Percentiles rank a stretch among this genome's conserved stretches.
Evolutionary conservation across 2,113 vertebrate genomes (phyloP).

Genomic region (Suncus etruscus): DNA sequence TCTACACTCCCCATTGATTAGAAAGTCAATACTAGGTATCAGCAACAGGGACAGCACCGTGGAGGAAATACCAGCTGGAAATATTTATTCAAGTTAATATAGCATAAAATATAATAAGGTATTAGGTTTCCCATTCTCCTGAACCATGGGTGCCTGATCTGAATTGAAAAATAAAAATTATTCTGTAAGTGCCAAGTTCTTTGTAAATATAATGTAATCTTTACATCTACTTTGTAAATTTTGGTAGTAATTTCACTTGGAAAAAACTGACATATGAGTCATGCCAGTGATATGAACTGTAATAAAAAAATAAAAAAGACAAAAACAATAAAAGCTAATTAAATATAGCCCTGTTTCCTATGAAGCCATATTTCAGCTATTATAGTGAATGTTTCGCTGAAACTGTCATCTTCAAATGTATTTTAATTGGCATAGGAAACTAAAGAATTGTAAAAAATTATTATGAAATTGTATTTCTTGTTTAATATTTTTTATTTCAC

Average conservation of each 20-base stretch:
- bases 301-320: conserved; percentile 73
- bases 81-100: conserved; percentile 86
- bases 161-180: conserved; percentile 86
- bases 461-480: conserved; percentile 66
- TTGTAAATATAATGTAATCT: conserved; percentile 91
- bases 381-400: conserved; percentile 74
- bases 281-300: conserved; percentile 80
- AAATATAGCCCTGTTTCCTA: conserved; percentile 81
- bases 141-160: conserved; percentile 83
- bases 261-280: conserved; percentile 80
- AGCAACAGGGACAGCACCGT: conserved; percentile 81
- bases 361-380: conserved; percentile 86
- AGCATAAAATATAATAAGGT: conserved; percentile 86
- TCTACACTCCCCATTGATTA: conserved; percentile 71
- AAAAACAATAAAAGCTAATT: conserved; percentile 69
- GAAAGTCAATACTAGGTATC: conserved; percentile 82
- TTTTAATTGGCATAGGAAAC: conserved; percentile 67
- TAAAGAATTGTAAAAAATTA: conserved; percentile 66
- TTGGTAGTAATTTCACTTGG: conserved; percentile 84
- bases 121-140: conserved; percentile 82
- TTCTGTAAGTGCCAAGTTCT: conserved; percentile 97
- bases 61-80: conserved; percentile 84
- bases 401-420: conserved; percentile 65
- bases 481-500: conserved; percentile 70
- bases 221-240: conserved; percentile 86